Base-by-base conservation (phyloP, 2,797 vertebrate genomes). In the Molothrus ater region DNA sequence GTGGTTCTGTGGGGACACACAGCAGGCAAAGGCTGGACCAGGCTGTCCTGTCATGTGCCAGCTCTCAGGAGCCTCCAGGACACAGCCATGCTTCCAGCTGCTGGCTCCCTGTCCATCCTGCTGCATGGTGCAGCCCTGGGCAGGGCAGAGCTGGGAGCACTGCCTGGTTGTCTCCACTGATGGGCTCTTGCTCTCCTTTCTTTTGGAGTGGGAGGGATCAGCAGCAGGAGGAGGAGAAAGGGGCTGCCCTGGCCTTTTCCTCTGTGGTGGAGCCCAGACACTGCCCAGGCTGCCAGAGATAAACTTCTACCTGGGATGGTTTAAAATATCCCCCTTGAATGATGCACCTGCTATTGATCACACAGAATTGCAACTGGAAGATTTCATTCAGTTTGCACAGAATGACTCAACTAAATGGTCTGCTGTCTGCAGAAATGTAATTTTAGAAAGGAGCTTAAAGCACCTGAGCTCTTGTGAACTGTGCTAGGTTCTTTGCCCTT, bases 381-480 rank as follows among this genome's bases (percentile, higher is more conserved):
- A 34, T 68, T 68, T 84, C 16, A 32, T 56, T 81, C 29, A 5
- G 8, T 69, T 69, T 71, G 14, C 38, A 50, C 0, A 0, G 61
- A 92, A 78, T 43, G 34, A 51, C 56, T 91, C 20, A 61, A 45
- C 11, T 40, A 36, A 69, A 64, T 34, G 26, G 28, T 74, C 24
- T 71, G 36, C 60, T 89, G 24, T 51, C 36, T 78, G 28, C 43
- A 75, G 60, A 88, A 85, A 88, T 21, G 9, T 24, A 13, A 80
- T 80, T 86, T 93, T 43, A 15, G 57, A 72, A 69, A 71, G 47
- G 19, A 61, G 34, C 17, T 85, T 87, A 72, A 71, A 85, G 69
- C 48, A 15, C 3, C 68, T 3, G 0, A 36, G 34, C 19, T 38
- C 22, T 34, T 31, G 12, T 31, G 73, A 79, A 31, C 36, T 45